A percentile compares a stretch with the other conserved stretches of the same genome.
phyloP scores from a whole-genome alignment of 2,888 invertebrate genomes.

The Bellardia bayeri region DNA sequence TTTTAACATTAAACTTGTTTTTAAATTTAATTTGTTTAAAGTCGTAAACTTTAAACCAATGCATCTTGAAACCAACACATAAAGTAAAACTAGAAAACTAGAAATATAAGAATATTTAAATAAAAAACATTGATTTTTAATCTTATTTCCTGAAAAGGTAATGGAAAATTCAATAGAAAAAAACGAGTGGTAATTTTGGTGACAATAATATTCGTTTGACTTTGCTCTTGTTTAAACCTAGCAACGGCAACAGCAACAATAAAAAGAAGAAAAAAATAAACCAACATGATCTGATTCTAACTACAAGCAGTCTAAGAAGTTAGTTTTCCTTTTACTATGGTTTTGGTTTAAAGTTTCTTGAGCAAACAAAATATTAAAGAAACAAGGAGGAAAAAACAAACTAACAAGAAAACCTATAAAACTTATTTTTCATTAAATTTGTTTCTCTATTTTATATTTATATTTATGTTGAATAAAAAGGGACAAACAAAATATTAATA shows the following conservation, averaged over 20 bases:
- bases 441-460: too few relatives aligned
- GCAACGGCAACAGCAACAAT: background rate
- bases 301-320: background rate
- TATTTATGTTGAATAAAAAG: too few relatives aligned
- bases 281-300: conserved; percentile 14
- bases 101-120: background rate
- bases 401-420: background rate
- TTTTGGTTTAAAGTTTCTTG: conserved; percentile 8
- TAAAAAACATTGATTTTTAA: background rate
- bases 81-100: background rate
- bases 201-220: conserved; percentile 59
- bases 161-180: background rate
- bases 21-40: conserved; percentile 60
- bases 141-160: conserved; percentile 1
- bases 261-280: background rate
- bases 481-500: background rate
- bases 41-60: conserved; percentile 31
- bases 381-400: background rate
- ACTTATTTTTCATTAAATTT: background rate
- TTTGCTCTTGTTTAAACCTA: conserved; percentile 10
- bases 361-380: background rate
- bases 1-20: conserved; percentile 52
- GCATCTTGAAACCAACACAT: background rate
- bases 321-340: background rate
- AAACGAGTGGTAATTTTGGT: conserved; percentile 50